Conservation (phyloP, 2,797 vertebrate species). For the Silurus aristotelis region DNA sequence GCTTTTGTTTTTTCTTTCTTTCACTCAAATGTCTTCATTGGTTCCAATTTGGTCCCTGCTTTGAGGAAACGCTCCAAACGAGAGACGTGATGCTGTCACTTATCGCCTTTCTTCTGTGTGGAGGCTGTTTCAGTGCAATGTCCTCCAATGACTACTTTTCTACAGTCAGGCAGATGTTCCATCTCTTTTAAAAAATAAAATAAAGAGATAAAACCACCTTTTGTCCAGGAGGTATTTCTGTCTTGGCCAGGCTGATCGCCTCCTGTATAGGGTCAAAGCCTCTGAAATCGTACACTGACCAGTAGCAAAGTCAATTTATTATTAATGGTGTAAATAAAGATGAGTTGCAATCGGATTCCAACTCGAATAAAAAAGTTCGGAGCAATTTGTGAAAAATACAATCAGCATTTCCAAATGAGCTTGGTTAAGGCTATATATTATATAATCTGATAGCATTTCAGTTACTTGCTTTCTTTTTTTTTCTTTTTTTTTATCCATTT, state of each 20-base stretch:
- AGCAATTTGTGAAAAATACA: background rate
- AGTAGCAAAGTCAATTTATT: conserved; percentile 6
- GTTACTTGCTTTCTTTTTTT: background rate
- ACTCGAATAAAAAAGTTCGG: background rate
- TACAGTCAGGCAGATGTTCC: background rate
- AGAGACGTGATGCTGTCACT: conserved; percentile 53
- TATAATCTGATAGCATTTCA: background rate
- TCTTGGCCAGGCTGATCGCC: background rate
- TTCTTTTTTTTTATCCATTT: background rate
- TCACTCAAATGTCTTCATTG: conserved; percentile 39
- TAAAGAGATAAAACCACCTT: background rate
- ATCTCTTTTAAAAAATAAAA: background rate
- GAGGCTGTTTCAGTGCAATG: background rate
- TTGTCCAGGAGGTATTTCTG: background rate
- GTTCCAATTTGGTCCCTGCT: conserved; percentile 46
- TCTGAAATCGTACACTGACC: conserved; percentile 36
- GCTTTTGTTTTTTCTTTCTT: conserved; percentile 17
- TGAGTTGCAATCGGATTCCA: conserved; percentile 23
- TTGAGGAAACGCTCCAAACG: conserved; percentile 61
- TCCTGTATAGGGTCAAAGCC: background rate
- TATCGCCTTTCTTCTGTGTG: conserved; percentile 8
- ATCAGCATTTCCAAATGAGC: background rate
- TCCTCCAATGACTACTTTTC: background rate
- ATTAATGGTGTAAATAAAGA: conserved; percentile 39
- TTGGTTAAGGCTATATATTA: background rate